phyloP scores from a whole-genome alignment of 1,140 invertebrate genomes.

The Caerostris extrusa region DNA sequence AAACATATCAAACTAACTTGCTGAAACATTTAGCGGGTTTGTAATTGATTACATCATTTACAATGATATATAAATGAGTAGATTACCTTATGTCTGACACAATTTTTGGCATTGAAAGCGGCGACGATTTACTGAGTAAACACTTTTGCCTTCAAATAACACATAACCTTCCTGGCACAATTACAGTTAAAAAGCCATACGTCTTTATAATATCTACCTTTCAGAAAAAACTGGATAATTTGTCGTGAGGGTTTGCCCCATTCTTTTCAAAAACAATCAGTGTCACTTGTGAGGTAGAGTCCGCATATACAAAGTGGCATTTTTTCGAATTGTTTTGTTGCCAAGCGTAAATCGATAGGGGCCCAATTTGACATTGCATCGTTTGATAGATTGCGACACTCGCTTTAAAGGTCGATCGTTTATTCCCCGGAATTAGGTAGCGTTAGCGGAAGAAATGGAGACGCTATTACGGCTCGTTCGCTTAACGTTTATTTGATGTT shows the following conservation, averaged over 20 bases:
- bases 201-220: slow-evolving; percentile 5
- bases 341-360: neutral
- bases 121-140: neutral
- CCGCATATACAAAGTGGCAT: neutral
- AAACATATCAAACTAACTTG: no score
- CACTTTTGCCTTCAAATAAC: neutral
- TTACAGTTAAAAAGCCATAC: neutral
- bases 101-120: neutral
- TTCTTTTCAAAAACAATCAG: neutral
- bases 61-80: neutral
- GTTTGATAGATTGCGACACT: slow-evolving; percentile 13
- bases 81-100: neutral
- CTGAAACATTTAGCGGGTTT: no score
- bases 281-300: neutral
- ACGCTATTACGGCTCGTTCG: neutral
- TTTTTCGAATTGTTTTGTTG: slow-evolving; percentile 30
- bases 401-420: slow-evolving; percentile 19
- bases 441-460: neutral
- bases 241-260: neutral
- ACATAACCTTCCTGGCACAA: neutral
- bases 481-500: neutral
- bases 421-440: neutral
- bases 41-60: neutral
- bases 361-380: neutral
- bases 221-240: neutral